phyloP scores from a whole-genome alignment of 2,113 vertebrate genomes.

The Sigmodon hispidus region DNA sequence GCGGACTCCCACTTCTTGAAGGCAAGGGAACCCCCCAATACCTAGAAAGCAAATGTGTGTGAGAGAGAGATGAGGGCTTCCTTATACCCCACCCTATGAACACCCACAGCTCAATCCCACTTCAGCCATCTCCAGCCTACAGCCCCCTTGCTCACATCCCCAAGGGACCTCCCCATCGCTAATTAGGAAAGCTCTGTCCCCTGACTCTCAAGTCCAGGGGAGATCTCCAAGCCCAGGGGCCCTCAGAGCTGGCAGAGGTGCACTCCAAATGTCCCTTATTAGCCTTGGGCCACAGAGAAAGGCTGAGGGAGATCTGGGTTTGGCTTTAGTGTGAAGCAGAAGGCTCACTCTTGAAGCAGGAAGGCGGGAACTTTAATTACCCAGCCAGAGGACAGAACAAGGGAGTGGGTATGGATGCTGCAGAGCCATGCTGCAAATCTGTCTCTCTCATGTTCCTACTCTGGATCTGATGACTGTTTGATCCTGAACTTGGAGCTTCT shows the following conservation, averaged over 20 bases:
- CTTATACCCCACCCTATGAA: not conserved
- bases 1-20: not conserved
- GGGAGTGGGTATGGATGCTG: constrained; percentile 42
- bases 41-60: not conserved
- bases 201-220: not conserved
- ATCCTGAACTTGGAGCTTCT: constrained; percentile 37
- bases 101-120: not conserved
- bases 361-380: constrained; percentile 42
- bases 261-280: not conserved
- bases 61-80: not conserved
- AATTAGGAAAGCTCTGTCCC: not conserved
- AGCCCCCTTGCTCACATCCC: not conserved
- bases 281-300: not conserved
- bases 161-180: not conserved
- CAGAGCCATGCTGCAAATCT: not conserved
- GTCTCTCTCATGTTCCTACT: constrained; percentile 57
- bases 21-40: not conserved
- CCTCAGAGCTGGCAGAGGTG: not conserved
- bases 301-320: not conserved
- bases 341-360: constrained; percentile 15
- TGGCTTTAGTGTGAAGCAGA: not conserved
- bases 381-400: not conserved
- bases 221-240: not conserved
- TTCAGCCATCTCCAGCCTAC: not conserved
- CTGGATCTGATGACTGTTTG: constrained; percentile 6